A percentile compares a stretch with the other conserved stretches of the same genome.
Conservation (phyloP, 2,113 vertebrate genomes). For the Epinephelus lanceolatus region DNA sequence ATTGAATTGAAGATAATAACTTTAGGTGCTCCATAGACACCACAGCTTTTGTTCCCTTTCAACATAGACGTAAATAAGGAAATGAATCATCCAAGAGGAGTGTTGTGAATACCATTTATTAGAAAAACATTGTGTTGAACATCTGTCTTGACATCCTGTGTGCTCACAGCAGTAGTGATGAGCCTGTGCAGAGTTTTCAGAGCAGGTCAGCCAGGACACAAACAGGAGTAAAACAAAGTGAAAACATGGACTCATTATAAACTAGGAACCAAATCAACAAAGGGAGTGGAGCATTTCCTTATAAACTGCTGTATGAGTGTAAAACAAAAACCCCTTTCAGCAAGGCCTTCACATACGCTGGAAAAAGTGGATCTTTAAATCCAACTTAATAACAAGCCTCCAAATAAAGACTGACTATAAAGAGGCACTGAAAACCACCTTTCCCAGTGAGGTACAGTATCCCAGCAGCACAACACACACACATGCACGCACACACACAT, state of each 20-base stretch:
- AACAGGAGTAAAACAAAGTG: not conserved
- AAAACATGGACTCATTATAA: not conserved
- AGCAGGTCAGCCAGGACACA: not conserved
- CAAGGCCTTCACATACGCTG: not conserved
- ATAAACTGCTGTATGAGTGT: not conserved
- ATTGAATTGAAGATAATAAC: no score
- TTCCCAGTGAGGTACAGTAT: slow-evolving; percentile 36
- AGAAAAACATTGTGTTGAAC: slow-evolving; percentile 42
- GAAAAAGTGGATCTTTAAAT: not conserved
- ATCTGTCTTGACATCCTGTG: slow-evolving; percentile 53
- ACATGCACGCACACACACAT: slow-evolving; percentile 19
- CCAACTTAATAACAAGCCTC: not conserved
- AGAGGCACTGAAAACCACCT: slow-evolving; percentile 56
- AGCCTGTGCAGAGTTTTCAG: slow-evolving; percentile 32
- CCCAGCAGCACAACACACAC: slow-evolving; percentile 6
- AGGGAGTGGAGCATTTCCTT: not conserved
- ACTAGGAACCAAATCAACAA: not conserved
- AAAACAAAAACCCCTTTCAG: slow-evolving; percentile 2
- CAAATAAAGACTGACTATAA: slow-evolving; percentile 7
- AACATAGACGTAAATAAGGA: no score
- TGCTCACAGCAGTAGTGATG: slow-evolving; percentile 40
- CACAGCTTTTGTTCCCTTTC: no score
- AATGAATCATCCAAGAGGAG: not conserved
- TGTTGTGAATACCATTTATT: slow-evolving; percentile 71
- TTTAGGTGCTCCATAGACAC: no score